Evolutionary conservation across 2,888 invertebrate genomes (phyloP).

Genomic region (Hipparchia semele): DNA sequence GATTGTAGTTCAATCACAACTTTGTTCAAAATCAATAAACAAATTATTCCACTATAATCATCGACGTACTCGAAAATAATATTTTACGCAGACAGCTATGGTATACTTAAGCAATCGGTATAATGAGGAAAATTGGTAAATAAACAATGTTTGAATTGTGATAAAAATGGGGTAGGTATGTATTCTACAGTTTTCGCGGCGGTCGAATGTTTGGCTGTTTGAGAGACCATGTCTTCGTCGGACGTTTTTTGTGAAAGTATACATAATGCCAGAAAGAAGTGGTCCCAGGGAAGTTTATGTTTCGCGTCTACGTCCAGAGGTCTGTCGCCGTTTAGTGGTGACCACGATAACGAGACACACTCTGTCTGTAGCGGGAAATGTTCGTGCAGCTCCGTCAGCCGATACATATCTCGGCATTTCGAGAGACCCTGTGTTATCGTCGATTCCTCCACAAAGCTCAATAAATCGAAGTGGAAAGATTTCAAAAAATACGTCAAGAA

Average conservation of each 20-base stretch:
- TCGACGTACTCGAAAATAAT: too few relatives aligned
- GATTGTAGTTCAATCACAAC: too few relatives aligned
- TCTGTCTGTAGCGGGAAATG: conserved; percentile 51
- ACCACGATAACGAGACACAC: conserved; percentile 50
- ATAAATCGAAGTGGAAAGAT: conserved; percentile 58
- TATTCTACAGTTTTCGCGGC: not conserved
- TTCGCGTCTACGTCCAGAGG: conserved; percentile 65
- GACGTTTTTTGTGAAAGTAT: conserved; percentile 41
- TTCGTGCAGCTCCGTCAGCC: conserved; percentile 52
- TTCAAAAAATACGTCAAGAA: conserved; percentile 54
- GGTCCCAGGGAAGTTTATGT: conserved; percentile 48
- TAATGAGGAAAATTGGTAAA: too few relatives aligned
- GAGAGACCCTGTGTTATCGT: conserved; percentile 59
- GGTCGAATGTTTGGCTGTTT: not conserved
- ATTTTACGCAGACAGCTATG: too few relatives aligned
- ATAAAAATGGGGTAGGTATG: conserved; percentile 9
- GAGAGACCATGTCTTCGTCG: conserved; percentile 34
- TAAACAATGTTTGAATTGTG: not conserved
- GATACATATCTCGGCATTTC: conserved; percentile 44
- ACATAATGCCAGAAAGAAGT: conserved; percentile 44
- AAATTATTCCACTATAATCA: too few relatives aligned
- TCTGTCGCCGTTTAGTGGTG: conserved; percentile 57
- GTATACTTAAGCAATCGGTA: too few relatives aligned
- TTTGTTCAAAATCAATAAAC: too few relatives aligned
- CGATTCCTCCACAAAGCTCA: conserved; percentile 56